phyloP scores from a whole-genome alignment of 2,113 vertebrate genomes.

The Enhydra lutris region DNA sequence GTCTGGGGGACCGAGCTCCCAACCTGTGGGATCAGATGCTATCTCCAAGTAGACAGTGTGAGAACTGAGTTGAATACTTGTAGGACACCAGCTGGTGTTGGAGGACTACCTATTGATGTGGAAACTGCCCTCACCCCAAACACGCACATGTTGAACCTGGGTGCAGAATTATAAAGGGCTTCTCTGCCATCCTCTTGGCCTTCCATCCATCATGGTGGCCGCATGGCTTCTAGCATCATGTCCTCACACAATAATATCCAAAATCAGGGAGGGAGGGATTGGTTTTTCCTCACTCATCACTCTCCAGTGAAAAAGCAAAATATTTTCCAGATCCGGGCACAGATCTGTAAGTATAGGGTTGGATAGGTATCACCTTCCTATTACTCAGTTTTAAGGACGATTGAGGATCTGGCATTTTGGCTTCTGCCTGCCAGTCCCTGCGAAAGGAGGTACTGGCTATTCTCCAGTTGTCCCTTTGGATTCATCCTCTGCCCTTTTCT shows the following conservation, averaged over 20 bases:
- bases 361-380: background rate
- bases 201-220: background rate
- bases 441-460: background rate
- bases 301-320: background rate
- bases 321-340: background rate
- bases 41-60: background rate
- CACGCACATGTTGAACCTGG: background rate
- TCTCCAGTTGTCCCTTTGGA: rapidly evolving
- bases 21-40: background rate
- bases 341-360: background rate
- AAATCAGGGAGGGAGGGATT: background rate
- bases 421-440: background rate
- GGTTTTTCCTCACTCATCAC: background rate
- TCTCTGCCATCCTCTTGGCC: background rate
- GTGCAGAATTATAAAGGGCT: background rate
- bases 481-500: background rate
- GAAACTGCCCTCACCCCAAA: background rate
- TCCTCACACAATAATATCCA: background rate
- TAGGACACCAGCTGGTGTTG: background rate
- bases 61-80: background rate
- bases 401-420: background rate
- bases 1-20: background rate
- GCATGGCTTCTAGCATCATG: too few relatives aligned
- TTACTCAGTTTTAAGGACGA: background rate
- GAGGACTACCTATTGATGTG: background rate